phyloP scores from a whole-genome alignment of 2,797 vertebrate species.

The Loris lydekkerianus region DNA sequence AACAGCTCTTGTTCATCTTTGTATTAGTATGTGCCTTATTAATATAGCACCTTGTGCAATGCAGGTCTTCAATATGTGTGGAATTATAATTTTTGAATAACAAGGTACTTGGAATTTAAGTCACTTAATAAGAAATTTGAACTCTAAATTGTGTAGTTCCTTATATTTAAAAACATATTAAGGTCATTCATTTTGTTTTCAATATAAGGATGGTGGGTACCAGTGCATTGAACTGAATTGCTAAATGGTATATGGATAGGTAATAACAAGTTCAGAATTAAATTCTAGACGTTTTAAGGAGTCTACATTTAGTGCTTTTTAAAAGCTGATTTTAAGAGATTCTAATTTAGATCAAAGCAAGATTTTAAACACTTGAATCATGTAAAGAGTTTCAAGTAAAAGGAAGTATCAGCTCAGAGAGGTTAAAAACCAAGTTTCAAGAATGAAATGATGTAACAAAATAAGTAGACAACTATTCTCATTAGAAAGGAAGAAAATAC shows the following conservation, averaged over 20 bases:
- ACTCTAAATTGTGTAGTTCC: background rate
- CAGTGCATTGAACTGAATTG: background rate
- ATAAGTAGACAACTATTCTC: background rate
- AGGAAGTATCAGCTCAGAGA: background rate
- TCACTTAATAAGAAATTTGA: background rate
- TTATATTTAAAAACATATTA: conserved; percentile 51
- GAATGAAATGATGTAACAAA: background rate
- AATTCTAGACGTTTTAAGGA: background rate
- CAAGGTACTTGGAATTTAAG: background rate
- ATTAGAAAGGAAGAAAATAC: background rate
- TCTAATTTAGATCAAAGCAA: conserved; percentile 18
- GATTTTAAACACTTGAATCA: conserved; percentile 8
- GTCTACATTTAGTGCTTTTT: background rate
- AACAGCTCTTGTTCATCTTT: background rate
- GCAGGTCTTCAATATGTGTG: background rate
- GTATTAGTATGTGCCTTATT: background rate
- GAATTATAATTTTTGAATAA: background rate
- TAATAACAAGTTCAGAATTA: conserved; percentile 1
- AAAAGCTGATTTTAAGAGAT: background rate
- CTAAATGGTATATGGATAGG: background rate
- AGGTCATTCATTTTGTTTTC: conserved; percentile 5
- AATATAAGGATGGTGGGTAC: background rate
- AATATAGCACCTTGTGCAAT: background rate
- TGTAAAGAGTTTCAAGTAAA: conserved; percentile 3
- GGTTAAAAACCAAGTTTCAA: background rate